phyloP scores from a whole-genome alignment of 2,888 invertebrate species.

The Lasioglossum malachurum region DNA sequence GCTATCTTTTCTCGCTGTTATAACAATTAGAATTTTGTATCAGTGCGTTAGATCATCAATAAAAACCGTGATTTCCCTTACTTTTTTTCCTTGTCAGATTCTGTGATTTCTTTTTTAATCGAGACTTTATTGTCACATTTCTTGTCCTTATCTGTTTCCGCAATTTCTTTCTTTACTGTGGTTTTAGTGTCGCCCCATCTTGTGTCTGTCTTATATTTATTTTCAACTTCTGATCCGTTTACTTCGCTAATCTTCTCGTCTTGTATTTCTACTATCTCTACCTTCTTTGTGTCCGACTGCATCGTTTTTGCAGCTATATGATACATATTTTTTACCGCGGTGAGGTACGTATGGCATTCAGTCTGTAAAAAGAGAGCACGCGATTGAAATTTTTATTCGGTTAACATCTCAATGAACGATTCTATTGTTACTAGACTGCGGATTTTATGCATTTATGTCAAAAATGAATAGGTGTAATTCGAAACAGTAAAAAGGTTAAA shows the following conservation, averaged over 20 bases:
- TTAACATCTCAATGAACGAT: background rate
- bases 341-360: constrained; percentile 89
- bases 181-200: constrained; percentile 83
- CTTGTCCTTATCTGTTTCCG: constrained; percentile 79
- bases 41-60: constrained; percentile 38
- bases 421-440: background rate
- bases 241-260: constrained; percentile 82
- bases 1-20: constrained; percentile 12
- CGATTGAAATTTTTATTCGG: background rate
- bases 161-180: constrained; percentile 79
- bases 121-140: constrained; percentile 80
- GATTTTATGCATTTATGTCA: no score
- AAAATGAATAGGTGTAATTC: no score
- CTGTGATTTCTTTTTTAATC: constrained; percentile 78
- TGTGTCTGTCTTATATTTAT: constrained; percentile 81
- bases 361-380: constrained; percentile 85
- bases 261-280: constrained; percentile 83
- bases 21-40: constrained; percentile 43
- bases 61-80: constrained; percentile 54
- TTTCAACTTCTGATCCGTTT: constrained; percentile 82
- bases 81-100: constrained; percentile 82
- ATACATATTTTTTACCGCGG: constrained; percentile 86
- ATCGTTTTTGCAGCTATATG: constrained; percentile 81
- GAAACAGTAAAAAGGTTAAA: no score
- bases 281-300: constrained; percentile 81